Evolutionary conservation across 2,888 invertebrate genomes (phyloP), one percentile per base, ranked within the genome.

Genomic region (Lamproptera curius): DNA sequence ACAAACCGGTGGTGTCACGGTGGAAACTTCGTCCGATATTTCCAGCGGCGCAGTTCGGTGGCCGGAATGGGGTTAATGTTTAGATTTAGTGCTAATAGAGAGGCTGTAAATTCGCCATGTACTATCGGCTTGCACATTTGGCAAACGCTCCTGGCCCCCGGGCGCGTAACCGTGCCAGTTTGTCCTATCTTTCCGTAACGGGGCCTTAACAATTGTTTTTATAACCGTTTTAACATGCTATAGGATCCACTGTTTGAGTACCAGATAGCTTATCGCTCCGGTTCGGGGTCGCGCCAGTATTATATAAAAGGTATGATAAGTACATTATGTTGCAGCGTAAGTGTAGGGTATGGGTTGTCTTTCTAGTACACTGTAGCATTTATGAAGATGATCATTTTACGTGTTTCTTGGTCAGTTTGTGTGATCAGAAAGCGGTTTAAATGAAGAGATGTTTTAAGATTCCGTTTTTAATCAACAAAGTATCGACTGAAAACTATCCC

Each of bases 1-100:
- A n/a, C n/a, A n/a, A n/a, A n/a, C n/a, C n/a, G n/a, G n/a, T n/a
- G n/a, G n/a, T n/a, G n/a, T n/a, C n/a, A n/a, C n/a, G n/a, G n/a
- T n/a, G n/a, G n/a, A n/a, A n/a, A n/a, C 61, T 59, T 58, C 73
- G 77, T 76, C 76, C 83, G 75, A 80, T 76, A 81, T 82, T 75
- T 65, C 55, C 67, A 57, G 61, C 63, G 66, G 69, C 77, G 79
- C 80, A 80, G 78, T 79, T 83, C 70, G 79, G 82, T 80, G 80
- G 79, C 72, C 67, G 70, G 73, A 85, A 82, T 77, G 79, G 84
- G 86, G 86, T 86, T 85, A 86, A 85, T 86, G 84, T 85, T 84
- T 86, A 85, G 84, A 86, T 86, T 86, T 86, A 86, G 84, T 86
- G 86, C 84, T 85, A 85, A 85, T 86, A 85, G 84, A 79, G 76